Base-by-base conservation (phyloP, 2,888 invertebrate genomes). In the Camponotus fellah region DNA sequence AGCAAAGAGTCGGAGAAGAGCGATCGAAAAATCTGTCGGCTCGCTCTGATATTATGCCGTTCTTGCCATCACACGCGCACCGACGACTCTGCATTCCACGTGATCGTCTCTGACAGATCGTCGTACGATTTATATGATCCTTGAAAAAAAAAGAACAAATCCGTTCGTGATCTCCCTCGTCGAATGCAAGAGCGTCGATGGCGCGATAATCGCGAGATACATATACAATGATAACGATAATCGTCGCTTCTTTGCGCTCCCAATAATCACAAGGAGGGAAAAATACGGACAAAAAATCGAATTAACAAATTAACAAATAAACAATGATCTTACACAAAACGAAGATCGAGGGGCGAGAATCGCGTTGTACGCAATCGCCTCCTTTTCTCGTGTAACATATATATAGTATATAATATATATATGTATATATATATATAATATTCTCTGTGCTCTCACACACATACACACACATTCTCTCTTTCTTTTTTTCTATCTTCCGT, bases 351-450 rank as follows among this genome's bases (percentile, higher is more conserved):
- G 26, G n/a, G 32, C 14, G 60, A n/a, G 10, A 32, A 21, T 60
- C 79, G 60, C 69, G 69, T 65, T 21, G 43, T 37, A 58, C 83
- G 64, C 71, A 26, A 69, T 53, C 65, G 62, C 37, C 34, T 46
- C 53, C 60, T 60, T 60, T 79, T 71, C 9, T 32, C 34, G 14
- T 60, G 46, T 79, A 79, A 79, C 71, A 69, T 79, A 79, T 72
- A 65, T 82, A 62, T 60, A 83, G 82, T 79, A 74, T 83, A 85
- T 80, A 75, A 77, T 87, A 84, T 75, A 69, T 75, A 80, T 75
- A 80, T 86, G 69, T 75, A 26, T 58, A 65, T 74, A 82, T 68
- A 49, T 83, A 77, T 56, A 71, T n/a, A 53, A 53, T 53, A 53
- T 53, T 53, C 49, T 53, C 53, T 53, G 53, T 53, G 53, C 8